A percentile compares a stretch with the other conserved stretches of the same genome.
phyloP scores from a whole-genome alignment of 2,113 vertebrate species.

The Lepisosteus osseus region DNA sequence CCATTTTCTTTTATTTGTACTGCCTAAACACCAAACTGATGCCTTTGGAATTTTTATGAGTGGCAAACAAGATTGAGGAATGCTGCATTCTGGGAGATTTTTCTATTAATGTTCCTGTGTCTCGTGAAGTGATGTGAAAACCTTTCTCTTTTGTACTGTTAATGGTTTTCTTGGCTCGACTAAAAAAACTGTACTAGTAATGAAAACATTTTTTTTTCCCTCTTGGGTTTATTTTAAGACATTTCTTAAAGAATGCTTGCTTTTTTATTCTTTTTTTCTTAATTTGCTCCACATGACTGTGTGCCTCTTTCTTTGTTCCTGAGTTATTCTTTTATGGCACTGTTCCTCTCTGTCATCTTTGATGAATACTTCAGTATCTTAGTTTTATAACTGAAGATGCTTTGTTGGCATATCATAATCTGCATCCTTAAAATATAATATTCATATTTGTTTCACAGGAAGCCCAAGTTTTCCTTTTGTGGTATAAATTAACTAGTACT shows the following conservation, averaged over 20 bases:
- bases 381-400: too few species aligned
- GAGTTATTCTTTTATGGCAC: constrained; percentile 30
- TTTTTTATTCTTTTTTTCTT: constrained; percentile 20
- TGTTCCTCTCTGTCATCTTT: constrained; percentile 8
- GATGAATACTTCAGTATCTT: background rate
- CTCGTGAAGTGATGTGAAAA: constrained; percentile 22
- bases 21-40: constrained; percentile 61
- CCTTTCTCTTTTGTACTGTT: constrained; percentile 33
- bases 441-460: too few species aligned
- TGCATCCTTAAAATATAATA: too few species aligned
- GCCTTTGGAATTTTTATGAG: constrained; percentile 54
- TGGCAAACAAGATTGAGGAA: constrained; percentile 24
- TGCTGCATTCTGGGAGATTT: constrained; percentile 34
- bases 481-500: too few species aligned
- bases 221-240: constrained; percentile 17
- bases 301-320: constrained; percentile 25
- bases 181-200: constrained; percentile 23
- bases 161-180: constrained; percentile 25
- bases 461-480: too few species aligned
- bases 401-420: too few species aligned
- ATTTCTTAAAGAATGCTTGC: constrained; percentile 24
- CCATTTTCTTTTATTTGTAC: constrained; percentile 33
- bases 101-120: constrained; percentile 28
- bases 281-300: constrained; percentile 4
- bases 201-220: constrained; percentile 12